A percentile compares a stretch with the other conserved stretches of the same genome.
Conservation (phyloP, 1,140 invertebrate genomes). For the Listronotus bonariensis region DNA sequence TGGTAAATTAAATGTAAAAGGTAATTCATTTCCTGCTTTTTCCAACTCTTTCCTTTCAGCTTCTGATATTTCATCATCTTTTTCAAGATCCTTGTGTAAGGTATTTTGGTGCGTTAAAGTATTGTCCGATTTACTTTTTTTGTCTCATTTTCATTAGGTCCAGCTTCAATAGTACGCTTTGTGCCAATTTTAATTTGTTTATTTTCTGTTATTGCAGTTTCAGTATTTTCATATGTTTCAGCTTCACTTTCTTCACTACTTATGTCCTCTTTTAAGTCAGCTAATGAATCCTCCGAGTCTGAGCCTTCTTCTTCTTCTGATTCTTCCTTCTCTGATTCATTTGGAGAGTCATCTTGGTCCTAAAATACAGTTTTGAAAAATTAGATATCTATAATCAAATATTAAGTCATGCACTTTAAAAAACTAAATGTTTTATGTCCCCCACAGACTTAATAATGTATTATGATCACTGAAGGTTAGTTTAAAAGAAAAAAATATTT, state of each 20-base stretch:
- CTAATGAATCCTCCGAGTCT: slow-evolving; percentile 52
- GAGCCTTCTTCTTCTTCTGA: slow-evolving; percentile 50
- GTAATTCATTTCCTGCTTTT: slow-evolving; percentile 67
- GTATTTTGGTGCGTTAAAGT: too few species aligned
- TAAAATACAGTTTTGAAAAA: background rate
- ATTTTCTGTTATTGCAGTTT: slow-evolving; percentile 9
- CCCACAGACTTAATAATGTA: too few species aligned
- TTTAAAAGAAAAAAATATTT: too few species aligned
- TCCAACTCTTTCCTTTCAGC: slow-evolving; percentile 55
- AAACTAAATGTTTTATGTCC: too few species aligned
- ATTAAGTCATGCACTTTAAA: too few species aligned
- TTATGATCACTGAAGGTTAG: too few species aligned
- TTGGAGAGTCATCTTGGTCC: slow-evolving; percentile 34
- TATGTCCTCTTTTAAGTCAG: slow-evolving; percentile 49
- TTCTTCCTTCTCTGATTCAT: slow-evolving; percentile 51
- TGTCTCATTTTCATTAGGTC: slow-evolving; percentile 23
- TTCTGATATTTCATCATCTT: slow-evolving; percentile 18
- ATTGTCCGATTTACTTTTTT: slow-evolving; percentile 11
- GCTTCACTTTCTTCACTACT: slow-evolving; percentile 54
- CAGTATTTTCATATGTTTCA: too few species aligned
- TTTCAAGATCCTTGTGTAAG: background rate
- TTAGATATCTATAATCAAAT: too few species aligned
- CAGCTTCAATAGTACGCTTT: slow-evolving; percentile 27
- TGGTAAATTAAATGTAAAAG: slow-evolving; percentile 72
- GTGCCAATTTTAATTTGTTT: slow-evolving; percentile 30